Evolutionary conservation across 2,797 vertebrate species (phyloP).

Genomic region (Spinus pinus): DNA sequence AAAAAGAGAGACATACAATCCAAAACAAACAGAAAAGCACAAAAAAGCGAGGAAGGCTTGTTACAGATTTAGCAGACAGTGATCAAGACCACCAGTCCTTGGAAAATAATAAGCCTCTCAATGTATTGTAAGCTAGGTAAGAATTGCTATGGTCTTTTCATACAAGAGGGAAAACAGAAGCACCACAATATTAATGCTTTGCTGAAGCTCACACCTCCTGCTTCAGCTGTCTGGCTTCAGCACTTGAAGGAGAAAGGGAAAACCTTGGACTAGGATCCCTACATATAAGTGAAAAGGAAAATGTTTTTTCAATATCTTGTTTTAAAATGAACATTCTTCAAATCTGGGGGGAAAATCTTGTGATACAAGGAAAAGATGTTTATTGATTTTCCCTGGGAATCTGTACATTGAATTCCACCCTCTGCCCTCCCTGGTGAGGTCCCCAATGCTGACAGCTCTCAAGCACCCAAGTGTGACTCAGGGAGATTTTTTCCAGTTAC

Average conservation of each 20-base stretch:
- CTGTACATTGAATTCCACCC: not conserved
- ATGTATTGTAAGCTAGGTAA: not conserved
- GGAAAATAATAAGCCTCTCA: not conserved
- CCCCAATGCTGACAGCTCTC: not conserved
- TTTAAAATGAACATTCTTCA: not conserved
- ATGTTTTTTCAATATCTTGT: not conserved
- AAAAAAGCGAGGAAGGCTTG: not conserved
- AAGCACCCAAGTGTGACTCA: not conserved
- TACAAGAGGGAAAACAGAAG: slow-evolving; percentile 1
- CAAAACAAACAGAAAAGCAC: not conserved
- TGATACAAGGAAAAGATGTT: not conserved
- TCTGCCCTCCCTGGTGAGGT: not conserved
- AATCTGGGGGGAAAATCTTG: not conserved
- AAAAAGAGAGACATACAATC: not conserved
- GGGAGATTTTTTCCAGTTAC: not conserved
- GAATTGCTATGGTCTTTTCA: not conserved
- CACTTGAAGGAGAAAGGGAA: not conserved
- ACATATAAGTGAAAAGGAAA: not conserved
- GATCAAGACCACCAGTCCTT: not conserved
- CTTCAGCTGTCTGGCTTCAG: not conserved
- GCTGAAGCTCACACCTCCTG: not conserved
- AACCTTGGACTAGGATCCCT: not conserved
- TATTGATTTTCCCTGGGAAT: not conserved
- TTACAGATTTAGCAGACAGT: not conserved
- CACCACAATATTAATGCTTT: not conserved